Base-by-base conservation (phyloP, 2,113 vertebrate genomes). In the Embiotoca jacksoni region DNA sequence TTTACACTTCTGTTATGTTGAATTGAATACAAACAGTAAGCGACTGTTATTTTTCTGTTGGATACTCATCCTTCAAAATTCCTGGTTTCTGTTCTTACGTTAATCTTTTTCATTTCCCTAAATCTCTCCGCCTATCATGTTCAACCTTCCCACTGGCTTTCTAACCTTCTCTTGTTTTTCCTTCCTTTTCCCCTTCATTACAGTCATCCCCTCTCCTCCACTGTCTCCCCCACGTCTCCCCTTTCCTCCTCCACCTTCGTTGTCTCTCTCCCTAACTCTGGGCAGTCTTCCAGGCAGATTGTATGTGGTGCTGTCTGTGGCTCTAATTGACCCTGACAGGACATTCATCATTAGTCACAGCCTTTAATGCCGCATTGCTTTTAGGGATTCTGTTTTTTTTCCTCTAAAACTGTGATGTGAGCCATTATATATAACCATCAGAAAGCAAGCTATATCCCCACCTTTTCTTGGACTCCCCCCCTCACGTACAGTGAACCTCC, bases 311-410 rank as follows among this genome's bases (percentile, higher is more conserved):
- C 89, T 80, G 81, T 91, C 83, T 81, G 33, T 63, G 55, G 70
- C 72, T 84, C 83, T 93, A 94, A 94, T 92, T 92, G 85, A 89
- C 75, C 84, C 78, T 83, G 94, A 92, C 92, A 95, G 92, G 89
- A 91, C 91, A 94, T 94, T 93, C 88, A 93, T 95, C 94, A 94
- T 93, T 88, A 90, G 88, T 88, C 84, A 87, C 76, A 91, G 87
- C 57, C 86, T 76, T 81, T 89, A 88, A 84, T 81, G 83, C 73
- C 54, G 77, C 64, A 44, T 23, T 9, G 7, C 66, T 72, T 73
- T 80, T 60, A 54, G 66, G 23, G 52, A 80, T 80, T 80, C 53
- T 83, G 37, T 59, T 79, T 79, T 61, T 59, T 23, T 23, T 23
- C 30, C 71, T 81, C 67, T 60, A 81, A 60, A 65, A 49, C 52